Base-by-base conservation (phyloP, 1,140 invertebrate genomes). In the Drosophila tristis region DNA sequence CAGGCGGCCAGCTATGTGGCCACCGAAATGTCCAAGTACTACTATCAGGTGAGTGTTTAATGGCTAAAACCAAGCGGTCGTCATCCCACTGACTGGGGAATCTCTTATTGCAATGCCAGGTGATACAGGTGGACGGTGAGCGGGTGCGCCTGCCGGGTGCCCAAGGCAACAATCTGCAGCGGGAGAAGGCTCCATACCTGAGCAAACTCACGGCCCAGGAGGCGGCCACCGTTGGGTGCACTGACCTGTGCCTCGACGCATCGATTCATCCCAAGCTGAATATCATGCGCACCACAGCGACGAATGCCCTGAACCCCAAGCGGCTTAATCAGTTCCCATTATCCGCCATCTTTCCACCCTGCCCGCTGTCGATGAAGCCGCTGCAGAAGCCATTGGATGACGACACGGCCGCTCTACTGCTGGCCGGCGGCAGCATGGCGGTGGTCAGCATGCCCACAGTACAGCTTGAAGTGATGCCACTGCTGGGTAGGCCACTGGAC, bases 381-480 rank as follows among this genome's bases (percentile, higher is more conserved):
- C 78, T 71, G 0, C 81, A 92, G 44, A 75, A 78, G 9, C 84
- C 87, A 0, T 43, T 90, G 1, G 91, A 91, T 45, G 81, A 91
- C 54, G 90, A 92, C 43, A 84, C 89, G 6, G 89, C 78, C 20
- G 79, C 85, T 0, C 11, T 91, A 31, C 42, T 91, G 2, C 48
- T 91, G 2, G 75, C 90, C 4, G 90, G 90, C 5, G 90, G 89
- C 3, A 91, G 84, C 47, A 90, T 92, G 89, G 87, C 90, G 2
- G 70, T 92, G 2, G 90, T 90, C 0, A 87, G 84, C 42, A 90
- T 92, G 86, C 91, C 91, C 29, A 80, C 54, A 0, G 85, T 92
- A 0, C 80, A 92, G 50, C 63, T 92, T 11, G 89, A 92, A 42
- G 89, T 92, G 0, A 78, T 81, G 71, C 91, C 91, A 0, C 71